phyloP scores from a whole-genome alignment of 1,140 invertebrate species.

The Harpegnathos saltator region DNA sequence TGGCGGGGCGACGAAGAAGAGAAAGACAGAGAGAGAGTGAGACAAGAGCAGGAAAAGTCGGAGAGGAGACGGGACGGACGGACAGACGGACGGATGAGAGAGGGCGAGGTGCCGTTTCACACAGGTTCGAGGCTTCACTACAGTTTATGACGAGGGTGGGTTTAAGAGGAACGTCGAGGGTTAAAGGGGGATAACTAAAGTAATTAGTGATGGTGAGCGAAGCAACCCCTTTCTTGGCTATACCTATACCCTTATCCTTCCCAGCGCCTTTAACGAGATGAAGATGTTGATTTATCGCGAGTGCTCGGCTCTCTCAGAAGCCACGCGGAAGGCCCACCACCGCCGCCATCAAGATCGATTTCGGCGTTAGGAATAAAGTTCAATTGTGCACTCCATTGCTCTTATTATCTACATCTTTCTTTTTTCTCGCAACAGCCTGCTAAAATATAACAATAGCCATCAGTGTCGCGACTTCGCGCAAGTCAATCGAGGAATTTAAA shows the following conservation, averaged over 20 bases:
- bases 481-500: too few species aligned
- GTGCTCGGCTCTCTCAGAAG: conserved; percentile 37
- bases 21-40: not conserved
- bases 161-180: conserved; percentile 73
- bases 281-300: conserved; percentile 60
- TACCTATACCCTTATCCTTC: conserved; percentile 65
- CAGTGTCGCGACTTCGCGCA: too few species aligned
- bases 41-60: too few species aligned
- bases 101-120: conserved; percentile 73
- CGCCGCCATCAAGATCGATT: not conserved
- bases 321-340: conserved; percentile 2
- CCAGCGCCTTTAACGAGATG: conserved; percentile 63
- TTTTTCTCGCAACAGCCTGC: not conserved
- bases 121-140: conserved; percentile 76
- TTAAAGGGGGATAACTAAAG: conserved; percentile 76
- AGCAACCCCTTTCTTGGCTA: conserved; percentile 71
- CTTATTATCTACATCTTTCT: not conserved
- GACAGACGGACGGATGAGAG: conserved; percentile 35
- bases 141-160: conserved; percentile 77
- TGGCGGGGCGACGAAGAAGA: not conserved
- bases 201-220: conserved; percentile 81
- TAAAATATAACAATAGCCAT: too few species aligned
- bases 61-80: not conserved
- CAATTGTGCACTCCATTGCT: not conserved
- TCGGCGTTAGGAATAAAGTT: conserved; percentile 21